phyloP scores from a whole-genome alignment of 1,140 invertebrate genomes.

The Panagrolaimus sp. region DNA sequence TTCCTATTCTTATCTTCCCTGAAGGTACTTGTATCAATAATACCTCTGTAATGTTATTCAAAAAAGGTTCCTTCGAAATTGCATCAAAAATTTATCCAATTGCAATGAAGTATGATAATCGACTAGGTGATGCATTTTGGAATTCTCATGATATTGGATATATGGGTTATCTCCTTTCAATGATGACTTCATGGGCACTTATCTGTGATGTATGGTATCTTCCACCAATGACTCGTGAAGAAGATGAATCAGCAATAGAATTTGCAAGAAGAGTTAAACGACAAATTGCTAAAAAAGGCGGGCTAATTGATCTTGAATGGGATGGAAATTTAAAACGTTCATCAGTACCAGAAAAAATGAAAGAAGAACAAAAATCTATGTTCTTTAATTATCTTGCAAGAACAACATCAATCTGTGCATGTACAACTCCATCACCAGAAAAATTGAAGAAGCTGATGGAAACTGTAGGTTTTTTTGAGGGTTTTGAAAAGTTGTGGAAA shows the following conservation, averaged over 20 bases:
- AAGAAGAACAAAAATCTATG: slow-evolving; percentile 40
- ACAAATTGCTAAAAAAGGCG: slow-evolving; percentile 61
- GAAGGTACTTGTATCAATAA: slow-evolving; percentile 99
- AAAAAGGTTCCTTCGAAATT: slow-evolving; percentile 98
- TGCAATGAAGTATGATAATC: slow-evolving; percentile 77
- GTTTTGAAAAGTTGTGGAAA: no score
- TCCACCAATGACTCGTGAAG: slow-evolving; percentile 71
- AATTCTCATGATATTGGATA: slow-evolving; percentile 78
- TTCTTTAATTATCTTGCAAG: slow-evolving; percentile 35
- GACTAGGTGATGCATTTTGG: slow-evolving; percentile 98
- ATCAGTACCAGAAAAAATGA: slow-evolving; percentile 49
- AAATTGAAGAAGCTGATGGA: slow-evolving; percentile 15
- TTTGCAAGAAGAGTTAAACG: slow-evolving; percentile 62
- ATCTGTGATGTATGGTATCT: slow-evolving; percentile 98
- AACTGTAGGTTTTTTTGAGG: not conserved
- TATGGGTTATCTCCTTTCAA: slow-evolving; percentile 88
- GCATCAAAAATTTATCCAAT: slow-evolving; percentile 50
- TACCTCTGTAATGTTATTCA: slow-evolving; percentile 98
- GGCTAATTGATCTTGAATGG: slow-evolving; percentile 63
- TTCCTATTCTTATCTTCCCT: slow-evolving; percentile 96
- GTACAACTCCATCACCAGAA: slow-evolving; percentile 5
- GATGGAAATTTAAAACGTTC: slow-evolving; percentile 43
- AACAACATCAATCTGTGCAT: slow-evolving; percentile 38
- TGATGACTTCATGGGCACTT: slow-evolving; percentile 98
- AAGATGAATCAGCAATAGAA: slow-evolving; percentile 59